A percentile compares a stretch with the other conserved stretches of the same genome.
Evolutionary conservation across 2,888 invertebrate genomes (phyloP).

Genomic region (Hyalella azteca): DNA sequence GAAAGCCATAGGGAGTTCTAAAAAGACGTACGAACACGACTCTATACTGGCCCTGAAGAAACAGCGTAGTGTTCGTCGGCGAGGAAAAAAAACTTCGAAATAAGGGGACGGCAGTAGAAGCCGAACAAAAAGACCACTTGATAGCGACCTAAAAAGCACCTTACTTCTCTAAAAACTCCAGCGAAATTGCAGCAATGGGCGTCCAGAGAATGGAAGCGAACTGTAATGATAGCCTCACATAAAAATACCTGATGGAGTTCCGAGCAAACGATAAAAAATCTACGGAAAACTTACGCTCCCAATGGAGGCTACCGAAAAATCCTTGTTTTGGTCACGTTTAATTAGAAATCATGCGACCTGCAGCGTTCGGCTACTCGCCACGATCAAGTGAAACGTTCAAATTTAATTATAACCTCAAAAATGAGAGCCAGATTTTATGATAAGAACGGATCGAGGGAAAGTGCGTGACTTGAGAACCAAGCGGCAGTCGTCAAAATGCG

Average conservation of each 20-base stretch:
- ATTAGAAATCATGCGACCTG: conserved; percentile 4
- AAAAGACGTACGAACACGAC: conserved; percentile 19
- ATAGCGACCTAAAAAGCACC: conserved; percentile 29
- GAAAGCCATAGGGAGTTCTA: background rate
- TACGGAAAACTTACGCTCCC: background rate
- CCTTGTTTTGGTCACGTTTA: conserved; percentile 25
- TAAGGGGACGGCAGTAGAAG: conserved; percentile 34
- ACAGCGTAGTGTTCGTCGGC: background rate
- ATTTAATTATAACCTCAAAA: conserved; percentile 19
- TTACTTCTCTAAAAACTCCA: conserved; percentile 22
- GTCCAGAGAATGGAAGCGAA: conserved; percentile 16
- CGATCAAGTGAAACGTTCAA: conserved; percentile 21
- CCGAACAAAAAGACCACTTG: conserved; percentile 23
- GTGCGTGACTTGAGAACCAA: conserved; percentile 17
- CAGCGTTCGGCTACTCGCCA: background rate
- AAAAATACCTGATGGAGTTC: conserved; percentile 30
- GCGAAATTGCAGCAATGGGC: conserved; percentile 34
- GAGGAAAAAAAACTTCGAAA: background rate
- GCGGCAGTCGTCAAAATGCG: too few relatives aligned
- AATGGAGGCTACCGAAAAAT: background rate
- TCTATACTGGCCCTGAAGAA: background rate
- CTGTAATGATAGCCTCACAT: conserved; percentile 8
- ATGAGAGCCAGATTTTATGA: conserved; percentile 16
- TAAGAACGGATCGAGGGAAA: conserved; percentile 19
- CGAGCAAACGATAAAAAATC: background rate